Percentiles rank a stretch among this genome's conserved stretches.
phyloP scores from a whole-genome alignment of 2,888 invertebrate species.

The Metacarcinus magister region DNA sequence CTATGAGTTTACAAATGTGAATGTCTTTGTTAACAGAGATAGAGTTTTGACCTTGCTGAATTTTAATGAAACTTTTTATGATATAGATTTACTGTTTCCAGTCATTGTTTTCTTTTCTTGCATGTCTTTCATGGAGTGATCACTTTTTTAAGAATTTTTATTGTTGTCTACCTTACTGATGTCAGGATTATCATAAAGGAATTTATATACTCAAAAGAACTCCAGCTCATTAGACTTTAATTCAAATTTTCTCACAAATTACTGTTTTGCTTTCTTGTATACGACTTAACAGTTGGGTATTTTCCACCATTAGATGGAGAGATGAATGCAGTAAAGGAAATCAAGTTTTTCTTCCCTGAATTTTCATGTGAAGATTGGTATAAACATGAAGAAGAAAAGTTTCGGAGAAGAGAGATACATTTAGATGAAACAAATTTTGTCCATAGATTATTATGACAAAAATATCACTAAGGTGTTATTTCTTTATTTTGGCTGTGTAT shows the following conservation, averaged over 20 bases:
- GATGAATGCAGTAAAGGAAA: slow-evolving; percentile 91
- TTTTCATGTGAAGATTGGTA: slow-evolving; percentile 89
- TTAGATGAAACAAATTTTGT: slow-evolving; percentile 77
- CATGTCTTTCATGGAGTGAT: no score
- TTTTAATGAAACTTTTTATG: no score
- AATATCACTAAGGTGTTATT: neutral
- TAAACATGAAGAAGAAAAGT: slow-evolving; percentile 60
- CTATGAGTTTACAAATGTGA: no score
- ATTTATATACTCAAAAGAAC: neutral
- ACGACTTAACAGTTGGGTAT: slow-evolving; percentile 18
- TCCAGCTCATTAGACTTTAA: neutral
- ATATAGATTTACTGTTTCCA: no score
- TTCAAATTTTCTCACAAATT: neutral
- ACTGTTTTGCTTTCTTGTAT: no score
- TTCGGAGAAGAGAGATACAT: slow-evolving; percentile 59
- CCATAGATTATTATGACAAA: slow-evolving; percentile 65
- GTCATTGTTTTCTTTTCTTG: no score
- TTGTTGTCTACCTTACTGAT: no score
- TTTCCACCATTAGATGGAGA: slow-evolving; percentile 87
- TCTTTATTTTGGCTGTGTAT: neutral
- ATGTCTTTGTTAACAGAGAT: no score
- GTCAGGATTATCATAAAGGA: no score
- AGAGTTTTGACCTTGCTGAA: no score
- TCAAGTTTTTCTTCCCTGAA: slow-evolving; percentile 93
- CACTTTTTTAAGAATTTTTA: no score